These are phyloP conservation scores for Drosophila baimaii DNA, from an alignment of 1,140 invertebrate species.

Conservation along the genomic window DNA sequence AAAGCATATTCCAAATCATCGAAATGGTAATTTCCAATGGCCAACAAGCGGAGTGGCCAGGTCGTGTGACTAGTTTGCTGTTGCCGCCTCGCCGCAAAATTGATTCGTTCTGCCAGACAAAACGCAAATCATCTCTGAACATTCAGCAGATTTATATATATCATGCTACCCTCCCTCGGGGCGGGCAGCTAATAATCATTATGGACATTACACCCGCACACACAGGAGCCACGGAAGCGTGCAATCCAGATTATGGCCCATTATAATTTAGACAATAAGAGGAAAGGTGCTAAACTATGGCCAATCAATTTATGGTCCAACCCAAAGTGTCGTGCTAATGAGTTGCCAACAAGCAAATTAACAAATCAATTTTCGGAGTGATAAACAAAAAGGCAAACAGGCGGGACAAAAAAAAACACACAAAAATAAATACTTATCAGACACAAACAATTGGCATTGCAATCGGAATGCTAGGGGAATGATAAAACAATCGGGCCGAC, in stretches of 20 bases:
- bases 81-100: not conserved
- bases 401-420: slow-evolving; percentile 21
- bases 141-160: not conserved
- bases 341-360: slow-evolving; percentile 70
- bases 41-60: slow-evolving; percentile 15
- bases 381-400: slow-evolving; percentile 55
- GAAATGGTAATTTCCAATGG: slow-evolving; percentile 34
- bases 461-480: slow-evolving; percentile 24
- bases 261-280: slow-evolving; percentile 28
- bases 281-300: slow-evolving; percentile 60
- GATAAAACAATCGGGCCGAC: slow-evolving; percentile 35
- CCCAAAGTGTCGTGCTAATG: slow-evolving; percentile 64
- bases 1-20: slow-evolving; percentile 44
- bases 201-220: slow-evolving; percentile 9
- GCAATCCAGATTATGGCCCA: slow-evolving; percentile 23
- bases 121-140: slow-evolving; percentile 33
- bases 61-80: slow-evolving; percentile 44
- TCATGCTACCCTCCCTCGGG: not conserved
- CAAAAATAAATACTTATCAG: slow-evolving; percentile 21
- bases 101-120: slow-evolving; percentile 33
- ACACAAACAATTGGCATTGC: slow-evolving; percentile 34
- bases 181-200: slow-evolving; percentile 12
- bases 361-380: slow-evolving; percentile 70
- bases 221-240: slow-evolving; percentile 10
- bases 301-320: slow-evolving; percentile 55